Base-by-base conservation (phyloP, 1,140 invertebrate genomes). In the Scaptomyza montana region DNA sequence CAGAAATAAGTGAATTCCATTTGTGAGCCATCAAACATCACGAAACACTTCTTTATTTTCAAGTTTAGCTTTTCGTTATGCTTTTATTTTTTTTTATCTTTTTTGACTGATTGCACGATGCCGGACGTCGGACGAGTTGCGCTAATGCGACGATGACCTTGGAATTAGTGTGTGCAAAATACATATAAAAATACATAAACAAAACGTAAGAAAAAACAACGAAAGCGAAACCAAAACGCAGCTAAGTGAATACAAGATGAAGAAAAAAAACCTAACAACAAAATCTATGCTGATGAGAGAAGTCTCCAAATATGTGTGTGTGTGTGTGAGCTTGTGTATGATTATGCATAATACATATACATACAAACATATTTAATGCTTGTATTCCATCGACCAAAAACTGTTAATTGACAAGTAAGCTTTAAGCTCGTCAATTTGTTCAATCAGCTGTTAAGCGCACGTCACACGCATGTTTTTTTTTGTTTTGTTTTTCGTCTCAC, bases 31-130 rank as follows among this genome's bases (percentile, higher is more conserved):
- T 59, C 69, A 73, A 68, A 60, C 41, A 49, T 56, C 59, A 28
- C 53, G 39, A 46, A 66, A 72, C 33, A 36, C 69, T 10, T 45
- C 43, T 74, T 62, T 61, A 71, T 47, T 54, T 36, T 53, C 30
- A 6, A 13, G 54, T 53, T 50, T 49, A 21, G 3, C 12, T 36
- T 50, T 50, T 16, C 16, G 16, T 16, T 16, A 16, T 53, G 13
- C 45, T 43, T 28, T 16, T 68, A 55, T 43, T 50, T 16, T 68
- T 60, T 43, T 50, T 46, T 45, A 21, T 66, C 56, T 53, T 50
- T 80, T 47, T 64, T 84, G 80, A 85, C 68, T 80, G 80, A 82
- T 84, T 82, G 80, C 80, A 70, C 72, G 68, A 81, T 55, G 53
- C 13, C 51, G 30, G 30, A 33, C 30, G 30, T 33, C 0, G 30